phyloP scores from a whole-genome alignment of 2,888 invertebrate genomes.

The Sminthurinus aureus region DNA sequence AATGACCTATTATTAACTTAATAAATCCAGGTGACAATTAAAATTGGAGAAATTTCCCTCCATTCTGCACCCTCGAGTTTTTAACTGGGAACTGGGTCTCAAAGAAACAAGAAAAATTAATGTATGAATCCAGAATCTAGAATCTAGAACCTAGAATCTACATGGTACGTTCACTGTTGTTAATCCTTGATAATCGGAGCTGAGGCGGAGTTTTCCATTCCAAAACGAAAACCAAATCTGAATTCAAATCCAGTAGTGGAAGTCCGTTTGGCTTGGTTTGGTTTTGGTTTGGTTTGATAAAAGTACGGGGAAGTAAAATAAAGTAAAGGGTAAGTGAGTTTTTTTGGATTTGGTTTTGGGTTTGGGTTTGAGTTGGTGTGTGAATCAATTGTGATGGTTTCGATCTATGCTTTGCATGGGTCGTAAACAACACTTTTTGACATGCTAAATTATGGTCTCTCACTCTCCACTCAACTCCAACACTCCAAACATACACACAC shows the following conservation, averaged over 20 bases:
- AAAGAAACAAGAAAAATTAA: background rate
- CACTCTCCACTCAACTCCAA: background rate
- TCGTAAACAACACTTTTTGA: constrained; percentile 53
- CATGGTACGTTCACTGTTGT: background rate
- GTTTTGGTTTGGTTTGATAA: no score
- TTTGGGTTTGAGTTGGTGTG: background rate
- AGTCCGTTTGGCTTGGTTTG: no score
- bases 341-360: no score
- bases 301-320: background rate
- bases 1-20: constrained; percentile 21
- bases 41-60: constrained; percentile 10
- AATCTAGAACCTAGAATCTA: no score
- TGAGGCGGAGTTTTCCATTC: no score
- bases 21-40: constrained; percentile 24
- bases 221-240: no score
- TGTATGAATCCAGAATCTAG: no score
- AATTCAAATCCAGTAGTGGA: no score
- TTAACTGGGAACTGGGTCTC: no score
- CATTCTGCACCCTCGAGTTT: no score
- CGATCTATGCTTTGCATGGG: constrained; percentile 45
- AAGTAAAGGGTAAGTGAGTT: background rate
- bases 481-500: background rate
- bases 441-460: constrained; percentile 49
- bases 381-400: constrained; percentile 46
- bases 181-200: background rate